Evolutionary conservation across 2,888 invertebrate species (phyloP), one percentile per base, ranked within the genome.

Genomic region (Aphodius sticticus): DNA sequence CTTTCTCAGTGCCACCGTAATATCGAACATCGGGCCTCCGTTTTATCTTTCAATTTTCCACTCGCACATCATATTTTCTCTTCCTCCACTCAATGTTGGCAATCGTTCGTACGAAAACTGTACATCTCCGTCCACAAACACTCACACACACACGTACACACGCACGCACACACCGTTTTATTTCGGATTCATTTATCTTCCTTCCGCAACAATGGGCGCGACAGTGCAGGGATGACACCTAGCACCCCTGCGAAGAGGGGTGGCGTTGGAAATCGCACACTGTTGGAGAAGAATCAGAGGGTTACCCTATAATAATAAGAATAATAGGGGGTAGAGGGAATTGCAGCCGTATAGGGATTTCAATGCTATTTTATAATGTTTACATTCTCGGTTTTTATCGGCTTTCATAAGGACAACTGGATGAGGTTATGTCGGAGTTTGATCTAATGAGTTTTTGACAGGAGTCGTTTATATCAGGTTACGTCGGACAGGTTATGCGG

Each of bases 131-230:
- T 53, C 12, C 53, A 53, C 53, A 53, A 53, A 53, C 53, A 53
- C 53, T 53, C 12, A 53, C 12, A 53, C 53, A 53, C 7, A 53
- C 53, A 53, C 53, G 12, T 12, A 53, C 53, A 53, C 53, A 53
- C 53, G 53, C 7, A 53, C 53, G 53, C 53, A 12, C 12, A 53
- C 53, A 53, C 7, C 85, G 86, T 89, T 88, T 88, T 88, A 88
- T 89, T 88, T 88, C 87, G 87, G 86, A 88, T 88, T 88, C 88
- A 88, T 89, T 89, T 89, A 88, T 89, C 89, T 89, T 88, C 86
- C 86, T 86, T 87, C 87, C 87, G 85, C 88, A 88, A 89, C 89
- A 89, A 89, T 88, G 86, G 86, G 86, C 86, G 88, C 87, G 87
- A 88, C 88, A 85, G 87, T 86, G 86, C 86, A 87, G 88, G 88